Base-by-base conservation (phyloP, 2,797 vertebrate species). In the Epinephelus awoara region DNA sequence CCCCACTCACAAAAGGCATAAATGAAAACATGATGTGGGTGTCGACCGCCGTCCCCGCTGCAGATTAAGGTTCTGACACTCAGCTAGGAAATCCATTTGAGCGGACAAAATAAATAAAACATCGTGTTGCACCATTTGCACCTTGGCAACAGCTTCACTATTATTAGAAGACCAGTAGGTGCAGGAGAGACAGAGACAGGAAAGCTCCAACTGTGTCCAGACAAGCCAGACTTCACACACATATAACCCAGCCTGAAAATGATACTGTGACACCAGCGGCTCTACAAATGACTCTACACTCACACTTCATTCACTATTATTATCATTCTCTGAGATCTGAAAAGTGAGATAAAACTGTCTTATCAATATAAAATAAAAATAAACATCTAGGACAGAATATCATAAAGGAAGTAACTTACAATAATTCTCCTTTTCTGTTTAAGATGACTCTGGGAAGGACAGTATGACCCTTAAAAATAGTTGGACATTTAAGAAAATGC, bases 51-150 rank as follows among this genome's bases (percentile, higher is more conserved):
- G 75, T 87, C 80, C 65, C 54, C 83, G 74, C 70, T 44, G 74
- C 85, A 93, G 88, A 95, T 95, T 93, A 90, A 82, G 80, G 80
- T 89, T 86, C 74, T 88, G 90, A 90, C 80, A 77, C 74, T 72
- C 57, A 14, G 80, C 77, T 67, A 75, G 86, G 69, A 93, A 94
- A 93, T 83, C 84, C 91, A 92, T 94, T 94, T 92, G 75, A 82
- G 85, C 27, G 77, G 91, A 72, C 64, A 88, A 81, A 87, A 94
- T 94, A 93, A 92, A 95, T 94, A 94, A 95, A 93, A 94, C 92
- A 94, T 93, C 18, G 71, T 87, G 80, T 83, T 79, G 63, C 82
- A 66, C 73, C 72, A 84, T 84, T 91, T 81, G 74, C 81, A 85
- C 87, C 86, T 83, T 86, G 75, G 89, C 88, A 94, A 88, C 91